phyloP scores from a whole-genome alignment of 2,888 invertebrate genomes.

The Tetanocera ferruginea region DNA sequence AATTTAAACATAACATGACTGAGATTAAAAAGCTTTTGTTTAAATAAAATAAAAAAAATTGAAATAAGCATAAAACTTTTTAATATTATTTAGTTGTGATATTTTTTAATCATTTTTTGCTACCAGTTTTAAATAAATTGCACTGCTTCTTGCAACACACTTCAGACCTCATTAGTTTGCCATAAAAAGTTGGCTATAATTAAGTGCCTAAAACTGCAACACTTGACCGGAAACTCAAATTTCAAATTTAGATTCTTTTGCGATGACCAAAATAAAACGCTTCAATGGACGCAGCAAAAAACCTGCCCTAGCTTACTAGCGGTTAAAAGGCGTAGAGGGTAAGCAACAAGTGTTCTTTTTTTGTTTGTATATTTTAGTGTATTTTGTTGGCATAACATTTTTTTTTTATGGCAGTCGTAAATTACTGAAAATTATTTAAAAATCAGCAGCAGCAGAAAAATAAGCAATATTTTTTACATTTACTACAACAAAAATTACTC shows the following conservation, averaged over 20 bases:
- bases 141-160: neutral
- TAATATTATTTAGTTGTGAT: no score
- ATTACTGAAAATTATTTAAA: neutral
- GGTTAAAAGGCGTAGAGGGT: neutral
- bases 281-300: neutral
- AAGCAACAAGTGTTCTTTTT: neutral
- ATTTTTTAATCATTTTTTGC: no score
- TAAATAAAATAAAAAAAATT: no score
- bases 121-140: no score
- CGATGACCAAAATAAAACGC: neutral
- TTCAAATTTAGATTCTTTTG: neutral
- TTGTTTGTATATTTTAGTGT: neutral
- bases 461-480: neutral
- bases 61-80: no score
- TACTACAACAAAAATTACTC: neutral
- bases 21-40: no score
- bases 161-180: slow-evolving; percentile 9
- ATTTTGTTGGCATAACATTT: neutral
- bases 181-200: neutral
- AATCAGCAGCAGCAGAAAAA: neutral
- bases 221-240: slow-evolving; percentile 13
- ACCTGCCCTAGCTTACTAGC: neutral
- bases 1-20: neutral
- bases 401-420: neutral
- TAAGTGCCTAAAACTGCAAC: neutral